Base-by-base conservation (phyloP, 2,888 invertebrate species). In the Buathra laborator region DNA sequence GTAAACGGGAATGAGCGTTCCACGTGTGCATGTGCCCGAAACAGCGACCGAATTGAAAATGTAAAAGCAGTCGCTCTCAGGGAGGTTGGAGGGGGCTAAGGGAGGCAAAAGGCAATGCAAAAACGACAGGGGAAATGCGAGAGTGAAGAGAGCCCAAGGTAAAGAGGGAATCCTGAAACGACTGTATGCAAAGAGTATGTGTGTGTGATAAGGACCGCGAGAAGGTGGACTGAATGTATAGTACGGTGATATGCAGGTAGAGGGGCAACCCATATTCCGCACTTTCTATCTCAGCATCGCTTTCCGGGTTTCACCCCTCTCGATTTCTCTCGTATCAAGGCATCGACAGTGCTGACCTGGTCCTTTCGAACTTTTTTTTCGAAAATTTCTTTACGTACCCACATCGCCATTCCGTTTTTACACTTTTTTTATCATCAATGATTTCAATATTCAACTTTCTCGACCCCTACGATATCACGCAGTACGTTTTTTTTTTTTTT, bases 111-210 rank as follows among this genome's bases (percentile, higher is more conserved):
- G 19, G 62, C 59, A 64, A 67, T 56, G 37, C 24, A 67, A 48
- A 84, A 66, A 75, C 53, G 56, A 12, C 43, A 76, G 56, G 43
- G 44, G 24, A 32, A 68, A 77, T 46, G 29, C 53, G 7, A 77
- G 24, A 78, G 70, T 48, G 48, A 70, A 62, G 19, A 19, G 43
- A 32, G 14, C 12, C n/a, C 19, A 19, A 62, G 37, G 37, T 62
- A 68, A 72, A 81, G 64, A 29, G 43, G 46, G 24, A 46, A 75
- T 76, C 64, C 37, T 67, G 66, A 67, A 78, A 80, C 19, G 48
- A 66, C 16, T 48, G 48, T 59, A 43, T 72, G 67, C 43, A 48
- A 24, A 80, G 66, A 81, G 66, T 6, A 12, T 10, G 10, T 24
- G 56, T 4, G 12, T 24, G 10, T 4, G 56, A 56, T 10, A 4